A percentile compares a stretch with the other conserved stretches of the same genome.
These are phyloP conservation scores for Spinus olivaceus DNA, from an alignment of 2,797 vertebrate species.

Conservation along the genomic window DNA sequence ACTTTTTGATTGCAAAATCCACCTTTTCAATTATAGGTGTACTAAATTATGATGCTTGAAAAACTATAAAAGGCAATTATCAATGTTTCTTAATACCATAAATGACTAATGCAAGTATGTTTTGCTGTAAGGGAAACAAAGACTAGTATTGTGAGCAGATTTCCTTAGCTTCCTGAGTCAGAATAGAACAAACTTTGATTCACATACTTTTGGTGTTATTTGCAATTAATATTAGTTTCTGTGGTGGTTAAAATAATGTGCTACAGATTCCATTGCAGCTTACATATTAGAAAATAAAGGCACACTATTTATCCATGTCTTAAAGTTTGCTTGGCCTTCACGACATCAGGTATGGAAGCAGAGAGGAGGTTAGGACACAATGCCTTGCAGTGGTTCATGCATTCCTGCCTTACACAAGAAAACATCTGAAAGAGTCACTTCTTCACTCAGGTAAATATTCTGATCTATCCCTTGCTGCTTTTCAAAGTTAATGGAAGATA, in stretches of 20 bases:
- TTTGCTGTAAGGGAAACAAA: constrained; percentile 75
- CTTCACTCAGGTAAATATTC: constrained; percentile 2
- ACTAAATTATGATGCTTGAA: constrained; percentile 78
- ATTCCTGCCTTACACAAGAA: background rate
- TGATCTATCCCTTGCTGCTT: background rate
- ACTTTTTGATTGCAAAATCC: constrained; percentile 80
- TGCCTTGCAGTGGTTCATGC: background rate
- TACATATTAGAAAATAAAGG: constrained; percentile 29
- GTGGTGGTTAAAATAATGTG: constrained; percentile 35
- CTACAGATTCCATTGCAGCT: constrained; percentile 24
- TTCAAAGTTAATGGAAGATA: background rate
- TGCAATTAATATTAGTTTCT: constrained; percentile 67
- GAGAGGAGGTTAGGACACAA: background rate
- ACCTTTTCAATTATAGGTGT: constrained; percentile 82
- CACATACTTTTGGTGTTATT: constrained; percentile 47
- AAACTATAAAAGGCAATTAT: constrained; percentile 82
- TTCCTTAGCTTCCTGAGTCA: constrained; percentile 59
- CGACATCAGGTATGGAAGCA: background rate
- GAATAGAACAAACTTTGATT: constrained; percentile 58
- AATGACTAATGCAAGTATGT: constrained; percentile 76
- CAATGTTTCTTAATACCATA: constrained; percentile 79
- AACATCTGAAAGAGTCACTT: background rate
- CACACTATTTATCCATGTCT: constrained; percentile 5
- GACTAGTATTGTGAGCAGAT: constrained; percentile 57
- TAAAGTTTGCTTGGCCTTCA: background rate